A percentile compares a stretch with the other conserved stretches of the same genome.
These are phyloP conservation scores for Pseudotriccus pelzelni DNA, from an alignment of 2,797 vertebrate species.

Conservation along the genomic window DNA sequence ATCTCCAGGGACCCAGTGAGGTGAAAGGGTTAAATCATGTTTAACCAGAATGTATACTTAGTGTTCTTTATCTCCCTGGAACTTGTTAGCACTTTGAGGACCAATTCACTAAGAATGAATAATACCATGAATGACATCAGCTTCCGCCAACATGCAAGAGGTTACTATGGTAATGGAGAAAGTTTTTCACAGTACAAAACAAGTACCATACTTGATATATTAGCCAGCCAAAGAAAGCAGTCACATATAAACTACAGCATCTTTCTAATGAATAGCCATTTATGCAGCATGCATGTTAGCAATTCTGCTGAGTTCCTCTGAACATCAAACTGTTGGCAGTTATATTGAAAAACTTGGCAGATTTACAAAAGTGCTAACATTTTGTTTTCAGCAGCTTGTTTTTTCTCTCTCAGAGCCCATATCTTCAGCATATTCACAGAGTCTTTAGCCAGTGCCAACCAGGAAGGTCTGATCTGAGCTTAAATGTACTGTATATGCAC, in stretches of 20 bases:
- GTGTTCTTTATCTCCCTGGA: constrained; percentile 81
- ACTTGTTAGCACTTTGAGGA: constrained; percentile 74
- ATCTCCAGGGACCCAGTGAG: neutral
- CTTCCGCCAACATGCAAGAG: constrained; percentile 87
- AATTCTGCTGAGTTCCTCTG: constrained; percentile 59
- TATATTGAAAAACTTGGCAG: constrained; percentile 70
- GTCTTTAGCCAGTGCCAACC: constrained; percentile 6
- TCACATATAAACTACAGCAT: constrained; percentile 61
- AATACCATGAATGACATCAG: constrained; percentile 88
- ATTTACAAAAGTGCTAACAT: constrained; percentile 67
- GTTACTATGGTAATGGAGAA: constrained; percentile 89
- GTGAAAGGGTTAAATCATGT: constrained; percentile 70
- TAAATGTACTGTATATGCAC: neutral
- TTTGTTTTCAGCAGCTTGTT: constrained; percentile 60
- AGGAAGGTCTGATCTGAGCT: neutral
- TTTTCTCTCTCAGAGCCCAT: constrained; percentile 27
- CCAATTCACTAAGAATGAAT: constrained; percentile 74
- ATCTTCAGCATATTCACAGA: constrained; percentile 64
- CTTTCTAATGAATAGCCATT: constrained; percentile 71
- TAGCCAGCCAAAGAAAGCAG: constrained; percentile 71
- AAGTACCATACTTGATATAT: constrained; percentile 82
- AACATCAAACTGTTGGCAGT: constrained; percentile 72
- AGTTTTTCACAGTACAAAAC: constrained; percentile 83
- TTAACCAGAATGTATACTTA: constrained; percentile 80
- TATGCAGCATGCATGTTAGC: constrained; percentile 62